Conservation (phyloP, 2,113 vertebrate species). For the Macrotus californicus region DNA sequence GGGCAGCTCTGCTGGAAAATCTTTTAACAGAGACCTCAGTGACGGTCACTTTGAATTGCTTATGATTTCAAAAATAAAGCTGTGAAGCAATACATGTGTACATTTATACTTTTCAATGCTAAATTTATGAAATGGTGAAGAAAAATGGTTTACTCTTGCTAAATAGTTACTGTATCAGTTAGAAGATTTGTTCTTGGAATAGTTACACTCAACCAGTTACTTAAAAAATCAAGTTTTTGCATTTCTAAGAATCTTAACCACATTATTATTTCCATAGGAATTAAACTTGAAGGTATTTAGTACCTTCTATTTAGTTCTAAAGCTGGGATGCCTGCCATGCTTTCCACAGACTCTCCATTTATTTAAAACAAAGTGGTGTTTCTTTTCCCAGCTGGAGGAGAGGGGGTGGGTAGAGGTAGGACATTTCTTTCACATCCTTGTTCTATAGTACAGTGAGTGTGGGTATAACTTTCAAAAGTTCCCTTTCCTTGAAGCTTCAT, state of each 20-base stretch:
- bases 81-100: constrained; percentile 74
- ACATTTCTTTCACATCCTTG: constrained; percentile 25
- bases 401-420: not conserved
- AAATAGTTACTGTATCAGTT: not conserved
- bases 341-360: constrained; percentile 39
- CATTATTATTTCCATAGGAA: constrained; percentile 35
- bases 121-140: constrained; percentile 63
- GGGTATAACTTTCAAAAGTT: not conserved
- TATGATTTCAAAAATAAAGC: constrained; percentile 78
- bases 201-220: constrained; percentile 50
- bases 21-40: constrained; percentile 68
- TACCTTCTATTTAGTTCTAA: constrained; percentile 61
- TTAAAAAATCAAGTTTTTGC: constrained; percentile 6
- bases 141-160: constrained; percentile 67
- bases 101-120: constrained; percentile 54
- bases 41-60: constrained; percentile 75
- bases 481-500: constrained; percentile 2
- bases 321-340: constrained; percentile 40
- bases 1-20: constrained; percentile 74
- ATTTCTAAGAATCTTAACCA: constrained; percentile 45
- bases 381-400: constrained; percentile 19
- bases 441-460: not conserved
- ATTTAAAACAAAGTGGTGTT: constrained; percentile 23
- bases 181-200: constrained; percentile 37
- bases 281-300: constrained; percentile 30